Percentiles rank a stretch among this genome's conserved stretches.
Conservation (phyloP, 2,888 invertebrate species). For the Limulus polyphemus region DNA sequence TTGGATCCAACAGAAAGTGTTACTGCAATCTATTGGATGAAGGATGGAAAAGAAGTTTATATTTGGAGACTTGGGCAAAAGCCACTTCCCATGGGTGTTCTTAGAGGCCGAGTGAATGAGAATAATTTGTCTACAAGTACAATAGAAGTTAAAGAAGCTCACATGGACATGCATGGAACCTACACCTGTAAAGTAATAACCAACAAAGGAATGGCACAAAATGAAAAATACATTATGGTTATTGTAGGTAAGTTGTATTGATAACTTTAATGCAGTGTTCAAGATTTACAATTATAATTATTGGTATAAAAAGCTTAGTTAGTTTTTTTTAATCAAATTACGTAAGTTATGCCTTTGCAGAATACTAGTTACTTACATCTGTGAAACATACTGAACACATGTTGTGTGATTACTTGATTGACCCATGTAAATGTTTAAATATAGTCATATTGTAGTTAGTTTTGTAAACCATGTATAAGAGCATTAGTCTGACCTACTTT, state of each 20-base stretch:
- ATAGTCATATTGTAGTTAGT: too few relatives aligned
- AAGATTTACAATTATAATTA: too few relatives aligned
- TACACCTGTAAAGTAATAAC: conserved; percentile 27
- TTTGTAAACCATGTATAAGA: too few relatives aligned
- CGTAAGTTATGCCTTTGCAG: too few relatives aligned
- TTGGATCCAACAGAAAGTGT: conserved; percentile 18
- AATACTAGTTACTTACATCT: too few relatives aligned
- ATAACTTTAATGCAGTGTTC: too few relatives aligned
- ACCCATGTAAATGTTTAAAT: too few relatives aligned
- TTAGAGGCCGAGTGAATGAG: conserved; percentile 20
- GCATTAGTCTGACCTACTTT: too few relatives aligned
- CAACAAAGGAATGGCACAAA: conserved; percentile 19
- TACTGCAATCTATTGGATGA: conserved; percentile 24
- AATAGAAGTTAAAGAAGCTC: conserved; percentile 15
- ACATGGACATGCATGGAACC: conserved; percentile 25
- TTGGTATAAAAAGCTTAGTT: too few relatives aligned
- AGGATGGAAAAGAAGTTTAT: conserved; percentile 25
- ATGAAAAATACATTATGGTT: conserved; percentile 24
- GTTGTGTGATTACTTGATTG: too few relatives aligned
- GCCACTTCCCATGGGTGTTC: conserved; percentile 18
- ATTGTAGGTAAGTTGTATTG: conserved; percentile 23
- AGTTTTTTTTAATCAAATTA: too few relatives aligned
- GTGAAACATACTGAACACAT: too few relatives aligned
- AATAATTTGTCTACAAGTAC: conserved; percentile 10
- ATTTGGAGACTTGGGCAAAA: conserved; percentile 18